Evolutionary conservation across 2,888 invertebrate genomes (phyloP), one percentile per base, ranked within the genome.

Genomic region (Alitta virens): DNA sequence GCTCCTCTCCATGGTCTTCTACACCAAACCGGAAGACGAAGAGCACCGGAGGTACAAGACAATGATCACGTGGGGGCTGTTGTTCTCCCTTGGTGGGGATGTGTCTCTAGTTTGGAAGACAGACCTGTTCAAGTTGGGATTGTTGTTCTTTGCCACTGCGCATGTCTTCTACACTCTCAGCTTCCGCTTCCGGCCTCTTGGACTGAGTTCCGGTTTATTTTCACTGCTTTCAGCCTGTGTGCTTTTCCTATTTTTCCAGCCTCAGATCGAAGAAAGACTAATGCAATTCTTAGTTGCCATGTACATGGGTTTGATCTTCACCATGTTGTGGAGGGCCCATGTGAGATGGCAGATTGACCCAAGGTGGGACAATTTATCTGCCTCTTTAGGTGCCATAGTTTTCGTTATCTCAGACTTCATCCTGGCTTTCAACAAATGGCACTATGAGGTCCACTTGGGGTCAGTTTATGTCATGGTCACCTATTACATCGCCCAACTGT

Each of bases 191-290:
- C 27, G 27, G 27, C 50, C 52, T 21, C 12, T 42, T 18, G 71
- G 66, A 51, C 62, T 71, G 3, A 60, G 54, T 12, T 56, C 52
- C 21, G 33, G 53, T 7, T 49, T 59, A 5, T 90, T 72, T 86
- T 93, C 21, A 14, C 26, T 62, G 7, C 25, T 62, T 9, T 14
- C 42, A 7, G 27, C 55, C 2, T 26, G 26, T 26, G 62, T 56
- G 14, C 64, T 63, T 21, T 68, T 68, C 14, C 55, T 56, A 24
- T 65, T 71, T 64, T 59, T 58, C 46, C 58, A 56, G 25, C 53
- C 55, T 12, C 62, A 59, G 16, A 24, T 63, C 2, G 27, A 51
- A 33, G 43, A 23, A 1, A 25, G 12, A 16, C 16, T 24, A 3
- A 25, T 54, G 53, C 16, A 38, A 14, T 46, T 25, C 16, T 25